Evolutionary conservation across 2,888 invertebrate genomes (phyloP).

Genomic region (Ornithoptera alexandrae): DNA sequence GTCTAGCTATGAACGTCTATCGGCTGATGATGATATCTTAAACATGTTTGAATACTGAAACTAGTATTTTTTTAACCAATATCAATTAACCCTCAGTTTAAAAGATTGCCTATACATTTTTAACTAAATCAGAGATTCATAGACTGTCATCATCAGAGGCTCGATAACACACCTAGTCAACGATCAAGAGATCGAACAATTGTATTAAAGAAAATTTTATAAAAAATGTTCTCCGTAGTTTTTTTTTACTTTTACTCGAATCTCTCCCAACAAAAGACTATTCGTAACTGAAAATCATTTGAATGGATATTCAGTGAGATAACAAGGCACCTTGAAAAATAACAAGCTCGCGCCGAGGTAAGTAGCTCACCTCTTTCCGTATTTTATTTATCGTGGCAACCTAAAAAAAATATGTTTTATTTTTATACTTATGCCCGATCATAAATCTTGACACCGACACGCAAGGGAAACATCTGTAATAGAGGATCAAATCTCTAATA

Average conservation of each 20-base stretch:
- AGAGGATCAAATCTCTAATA: slow-evolving; percentile 9
- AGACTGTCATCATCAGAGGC: too few relatives aligned
- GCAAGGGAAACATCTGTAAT: slow-evolving; percentile 15
- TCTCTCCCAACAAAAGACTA: slow-evolving; percentile 8
- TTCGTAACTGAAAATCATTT: slow-evolving; percentile 21
- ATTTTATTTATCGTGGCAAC: slow-evolving; percentile 28
- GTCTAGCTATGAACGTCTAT: too few relatives aligned
- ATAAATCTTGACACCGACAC: slow-evolving; percentile 20
- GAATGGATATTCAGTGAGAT: slow-evolving; percentile 35
- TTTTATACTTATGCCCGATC: slow-evolving; percentile 12
- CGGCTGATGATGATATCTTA: too few relatives aligned
- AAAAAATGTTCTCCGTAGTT: not conserved
- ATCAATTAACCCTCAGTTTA: too few relatives aligned
- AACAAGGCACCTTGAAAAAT: slow-evolving; percentile 48
- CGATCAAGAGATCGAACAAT: too few relatives aligned
- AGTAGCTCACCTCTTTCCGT: slow-evolving; percentile 7
- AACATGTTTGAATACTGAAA: too few relatives aligned
- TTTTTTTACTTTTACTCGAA: slow-evolving; percentile 1
- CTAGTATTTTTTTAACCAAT: too few relatives aligned
- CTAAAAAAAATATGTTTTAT: slow-evolving; percentile 19
- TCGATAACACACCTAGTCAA: too few relatives aligned
- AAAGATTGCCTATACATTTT: too few relatives aligned
- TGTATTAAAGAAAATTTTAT: too few relatives aligned
- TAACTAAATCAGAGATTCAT: too few relatives aligned
- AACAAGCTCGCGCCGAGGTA: slow-evolving; percentile 44